These are phyloP conservation scores for Gymnoscopelus braueri DNA, from an alignment of 2,797 vertebrate genomes.

Conservation along the genomic window DNA sequence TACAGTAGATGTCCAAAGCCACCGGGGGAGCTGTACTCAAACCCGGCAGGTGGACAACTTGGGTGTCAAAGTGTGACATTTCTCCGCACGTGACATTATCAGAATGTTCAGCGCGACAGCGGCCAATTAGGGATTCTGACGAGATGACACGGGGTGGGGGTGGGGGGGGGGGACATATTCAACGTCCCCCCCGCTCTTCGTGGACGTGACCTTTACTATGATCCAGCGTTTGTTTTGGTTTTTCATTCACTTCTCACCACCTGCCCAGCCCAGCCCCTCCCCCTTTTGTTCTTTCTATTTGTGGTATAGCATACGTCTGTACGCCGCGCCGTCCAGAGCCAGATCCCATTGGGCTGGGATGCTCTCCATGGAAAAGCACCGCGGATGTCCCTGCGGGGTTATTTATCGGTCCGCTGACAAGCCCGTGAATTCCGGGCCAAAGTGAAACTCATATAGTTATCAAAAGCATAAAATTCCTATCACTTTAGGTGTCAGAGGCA, in stretches of 20 bases:
- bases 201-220: slow-evolving; percentile 70
- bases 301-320: slow-evolving; percentile 27
- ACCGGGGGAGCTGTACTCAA: neutral
- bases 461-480: slow-evolving; percentile 85
- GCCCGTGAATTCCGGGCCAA: slow-evolving; percentile 75
- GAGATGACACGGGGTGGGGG: slow-evolving; percentile 32
- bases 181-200: slow-evolving; percentile 25
- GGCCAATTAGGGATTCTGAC: slow-evolving; percentile 64
- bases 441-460: slow-evolving; percentile 85
- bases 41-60: slow-evolving; percentile 29
- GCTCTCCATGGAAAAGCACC: slow-evolving; percentile 48
- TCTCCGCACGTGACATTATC: slow-evolving; percentile 71
- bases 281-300: slow-evolving; percentile 6
- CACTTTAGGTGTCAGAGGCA: slow-evolving; percentile 83
- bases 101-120: slow-evolving; percentile 64
- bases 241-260: slow-evolving; percentile 34
- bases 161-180: too few relatives aligned
- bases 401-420: slow-evolving; percentile 78
- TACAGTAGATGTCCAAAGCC: slow-evolving; percentile 1
- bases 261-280: neutral
- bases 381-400: slow-evolving; percentile 59
- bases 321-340: slow-evolving; percentile 36
- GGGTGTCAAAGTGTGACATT: slow-evolving; percentile 58
- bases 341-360: slow-evolving; percentile 57
- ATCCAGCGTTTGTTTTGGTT: slow-evolving; percentile 38